Evolutionary conservation across 2,888 invertebrate species (phyloP).

Genomic region (Pristionchus japonicus): DNA sequence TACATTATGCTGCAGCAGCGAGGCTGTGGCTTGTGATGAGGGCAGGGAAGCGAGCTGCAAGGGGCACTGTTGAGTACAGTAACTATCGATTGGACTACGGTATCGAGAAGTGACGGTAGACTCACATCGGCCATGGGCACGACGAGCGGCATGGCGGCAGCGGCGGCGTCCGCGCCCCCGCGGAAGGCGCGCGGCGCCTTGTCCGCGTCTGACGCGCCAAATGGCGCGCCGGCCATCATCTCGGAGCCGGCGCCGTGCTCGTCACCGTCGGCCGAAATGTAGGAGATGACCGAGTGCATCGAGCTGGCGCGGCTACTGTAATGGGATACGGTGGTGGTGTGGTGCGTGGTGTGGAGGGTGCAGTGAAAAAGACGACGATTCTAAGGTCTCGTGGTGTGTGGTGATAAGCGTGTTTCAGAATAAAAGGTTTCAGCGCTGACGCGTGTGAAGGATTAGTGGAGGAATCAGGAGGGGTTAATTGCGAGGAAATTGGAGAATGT

Average conservation of each 20-base stretch:
- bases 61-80: too few species aligned
- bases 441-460: neutral
- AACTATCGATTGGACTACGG: neutral
- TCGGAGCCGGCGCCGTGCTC: neutral
- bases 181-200: too few species aligned
- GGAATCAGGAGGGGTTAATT: neutral
- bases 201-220: too few species aligned
- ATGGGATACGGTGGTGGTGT: neutral
- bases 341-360: neutral
- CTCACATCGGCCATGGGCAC: conserved; percentile 25
- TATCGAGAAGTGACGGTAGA: neutral
- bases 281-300: conserved; percentile 47
- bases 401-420: too few species aligned
- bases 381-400: too few species aligned
- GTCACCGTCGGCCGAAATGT: neutral
- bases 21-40: neutral
- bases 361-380: neutral
- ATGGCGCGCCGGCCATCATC: neutral
- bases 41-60: neutral
- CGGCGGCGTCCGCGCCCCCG: neutral
- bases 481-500: neutral
- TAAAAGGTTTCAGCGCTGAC: too few species aligned
- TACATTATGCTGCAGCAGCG: neutral
- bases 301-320: conserved; percentile 43
- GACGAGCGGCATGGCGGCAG: conserved; percentile 30